These are phyloP conservation scores for Oncorhynchus gorbuscha DNA, from an alignment of 2,113 vertebrate genomes.

Conservation along the genomic window DNA sequence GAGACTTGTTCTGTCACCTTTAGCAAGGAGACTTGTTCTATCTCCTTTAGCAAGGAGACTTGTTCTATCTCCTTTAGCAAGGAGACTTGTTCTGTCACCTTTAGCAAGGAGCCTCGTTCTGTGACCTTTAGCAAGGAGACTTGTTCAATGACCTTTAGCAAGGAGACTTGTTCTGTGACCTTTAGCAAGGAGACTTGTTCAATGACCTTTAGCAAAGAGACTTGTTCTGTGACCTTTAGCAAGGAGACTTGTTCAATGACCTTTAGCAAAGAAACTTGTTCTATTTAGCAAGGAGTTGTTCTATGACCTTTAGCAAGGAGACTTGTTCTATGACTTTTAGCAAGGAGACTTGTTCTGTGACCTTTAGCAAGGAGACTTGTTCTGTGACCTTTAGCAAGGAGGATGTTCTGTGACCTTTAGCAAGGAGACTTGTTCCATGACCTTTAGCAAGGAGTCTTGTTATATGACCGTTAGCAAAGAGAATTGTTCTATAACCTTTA, in stretches of 20 bases:
- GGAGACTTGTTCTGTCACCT: slow-evolving; percentile 10
- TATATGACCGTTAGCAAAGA: no score
- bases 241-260: background rate
- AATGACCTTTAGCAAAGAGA: slow-evolving; percentile 22
- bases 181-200: slow-evolving; percentile 10
- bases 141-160: slow-evolving; percentile 25
- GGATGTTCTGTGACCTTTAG: slow-evolving; percentile 16
- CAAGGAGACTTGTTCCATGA: no score
- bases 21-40: background rate
- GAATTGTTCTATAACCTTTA: no score
- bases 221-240: slow-evolving; percentile 19
- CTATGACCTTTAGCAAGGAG: slow-evolving; percentile 20
- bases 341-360: background rate
- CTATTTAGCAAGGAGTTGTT: slow-evolving; percentile 3
- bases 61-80: slow-evolving; percentile 21
- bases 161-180: background rate
- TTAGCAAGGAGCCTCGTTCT: background rate
- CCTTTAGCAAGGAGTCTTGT: slow-evolving; percentile 15
- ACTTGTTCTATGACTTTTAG: slow-evolving; percentile 23
- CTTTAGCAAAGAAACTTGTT: slow-evolving; percentile 12
- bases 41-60: slow-evolving; percentile 23
- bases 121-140: slow-evolving; percentile 19
- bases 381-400: slow-evolving; percentile 17
- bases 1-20: slow-evolving; percentile 2
- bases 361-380: slow-evolving; percentile 19